Conservation (phyloP, 2,888 invertebrate species). For the Phanerotoma sp. region DNA sequence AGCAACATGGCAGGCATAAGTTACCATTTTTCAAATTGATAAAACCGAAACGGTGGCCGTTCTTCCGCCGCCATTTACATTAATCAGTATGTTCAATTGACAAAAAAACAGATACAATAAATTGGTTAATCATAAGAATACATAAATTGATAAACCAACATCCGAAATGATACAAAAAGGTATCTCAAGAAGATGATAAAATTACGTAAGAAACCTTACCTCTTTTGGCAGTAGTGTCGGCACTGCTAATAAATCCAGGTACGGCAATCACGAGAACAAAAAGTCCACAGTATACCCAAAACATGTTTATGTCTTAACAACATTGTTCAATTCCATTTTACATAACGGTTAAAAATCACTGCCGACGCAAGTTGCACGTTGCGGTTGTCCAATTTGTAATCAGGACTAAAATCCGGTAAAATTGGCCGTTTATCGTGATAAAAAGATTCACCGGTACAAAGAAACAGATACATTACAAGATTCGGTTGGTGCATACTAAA, state of each 20-base stretch:
- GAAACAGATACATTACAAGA: too few relatives aligned
- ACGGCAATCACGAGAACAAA: conserved; percentile 56
- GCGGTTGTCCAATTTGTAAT: neutral
- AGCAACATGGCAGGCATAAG: conserved; percentile 12
- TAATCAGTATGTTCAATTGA: too few relatives aligned
- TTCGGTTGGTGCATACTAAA: too few relatives aligned
- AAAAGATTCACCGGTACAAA: neutral
- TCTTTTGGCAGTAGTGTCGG: conserved; percentile 54
- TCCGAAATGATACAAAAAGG: too few relatives aligned
- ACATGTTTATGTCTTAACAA: conserved; percentile 58
- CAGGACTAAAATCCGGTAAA: neutral
- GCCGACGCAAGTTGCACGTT: conserved; percentile 26
- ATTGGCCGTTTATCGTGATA: neutral
- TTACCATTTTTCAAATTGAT: too few relatives aligned
- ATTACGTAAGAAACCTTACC: conserved; percentile 43
- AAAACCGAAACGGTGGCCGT: too few relatives aligned
- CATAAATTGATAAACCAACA: too few relatives aligned
- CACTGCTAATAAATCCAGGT: conserved; percentile 56
- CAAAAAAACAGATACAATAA: too few relatives aligned
- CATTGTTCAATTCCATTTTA: conserved; percentile 58
- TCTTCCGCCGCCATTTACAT: too few relatives aligned
- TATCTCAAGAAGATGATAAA: conserved; percentile 1
- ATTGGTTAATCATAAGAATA: too few relatives aligned
- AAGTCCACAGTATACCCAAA: conserved; percentile 57
- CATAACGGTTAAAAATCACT: conserved; percentile 53